Evolutionary conservation across 2,797 vertebrate genomes (phyloP), one percentile per base, ranked within the genome.

Genomic region (Streptopelia turtur): DNA sequence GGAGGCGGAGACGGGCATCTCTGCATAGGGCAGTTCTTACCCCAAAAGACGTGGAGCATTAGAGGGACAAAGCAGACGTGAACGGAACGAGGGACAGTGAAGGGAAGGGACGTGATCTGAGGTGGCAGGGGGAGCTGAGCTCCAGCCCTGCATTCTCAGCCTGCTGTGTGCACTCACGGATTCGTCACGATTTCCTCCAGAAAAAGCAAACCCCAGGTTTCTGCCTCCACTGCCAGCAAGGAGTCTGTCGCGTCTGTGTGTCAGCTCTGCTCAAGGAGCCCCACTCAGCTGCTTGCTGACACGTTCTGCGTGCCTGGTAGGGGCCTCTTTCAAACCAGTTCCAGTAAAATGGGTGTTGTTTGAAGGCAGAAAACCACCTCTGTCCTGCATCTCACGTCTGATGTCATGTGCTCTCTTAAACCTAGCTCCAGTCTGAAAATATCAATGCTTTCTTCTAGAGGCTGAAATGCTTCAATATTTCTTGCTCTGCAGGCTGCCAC

Each of bases 251-350:
- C 2, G 4, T 56, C 65, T 15, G 1, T 50, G 56, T 78, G 56
- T 65, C 82, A 89, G 56, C 68, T 63, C n/a, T 1, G 1, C 66
- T 61, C 33, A 30, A 28, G 80, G 12, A 90, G 33, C 17, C 76
- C 70, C 0, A 2, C 50, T 78, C 59, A 66, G 45, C 72, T 39
- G 66, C 70, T 74, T 39, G 82, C 59, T 69, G 69, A 72, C 45
- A 65, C 6, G 11, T 89, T 86, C 69, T 88, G 45, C 6, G 1
- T 80, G 71, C 24, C 56, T 66, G n/a, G 47, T 33, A 41, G 45
- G 45, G 72, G 82, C 84, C 76, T 95, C 57, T 72, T 93, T 90
- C 78, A 4, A 63, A 74, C 64, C 79, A 25, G 33, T 85, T 93
- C 71, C 86, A 61, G 69, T 24, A 83, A 76, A 72, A 83, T 37